Conservation (phyloP, 2,888 invertebrate genomes). For the Ceraclea dissimilis region DNA sequence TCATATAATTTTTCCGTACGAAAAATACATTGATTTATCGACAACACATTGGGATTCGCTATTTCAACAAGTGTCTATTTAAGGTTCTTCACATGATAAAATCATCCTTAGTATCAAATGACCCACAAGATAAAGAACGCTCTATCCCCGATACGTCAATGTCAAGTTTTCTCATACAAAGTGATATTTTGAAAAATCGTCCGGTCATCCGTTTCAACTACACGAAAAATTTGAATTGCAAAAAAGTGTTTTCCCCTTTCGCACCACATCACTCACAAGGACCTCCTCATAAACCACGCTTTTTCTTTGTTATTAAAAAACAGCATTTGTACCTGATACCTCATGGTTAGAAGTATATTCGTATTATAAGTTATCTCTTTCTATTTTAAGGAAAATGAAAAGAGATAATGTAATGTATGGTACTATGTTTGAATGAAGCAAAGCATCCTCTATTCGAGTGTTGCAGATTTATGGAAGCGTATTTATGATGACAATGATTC, state of each 20-base stretch:
- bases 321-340: too few relatives aligned
- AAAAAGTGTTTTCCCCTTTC: slow-evolving; percentile 13
- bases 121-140: neutral
- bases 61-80: neutral
- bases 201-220: slow-evolving; percentile 12
- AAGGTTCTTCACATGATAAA: neutral
- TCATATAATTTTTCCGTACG: too few relatives aligned
- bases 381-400: slow-evolving; percentile 1
- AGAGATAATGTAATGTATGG: neutral
- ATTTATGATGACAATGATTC: slow-evolving; percentile 23
- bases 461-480: slow-evolving; percentile 21
- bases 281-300: too few relatives aligned
- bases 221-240: slow-evolving; percentile 23
- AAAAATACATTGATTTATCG: too few relatives aligned
- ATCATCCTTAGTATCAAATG: neutral
- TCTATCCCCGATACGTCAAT: slow-evolving; percentile 11
- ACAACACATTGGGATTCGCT: too few relatives aligned
- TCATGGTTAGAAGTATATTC: neutral
- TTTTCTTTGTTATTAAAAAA: too few relatives aligned
- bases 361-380: slow-evolving; percentile 1
- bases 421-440: neutral
- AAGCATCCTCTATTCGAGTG: slow-evolving; percentile 1
- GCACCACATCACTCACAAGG: neutral
- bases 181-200: slow-evolving; percentile 25
- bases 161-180: slow-evolving; percentile 16